phyloP scores from a whole-genome alignment of 2,888 invertebrate species.

The Ochlodes sylvanus region DNA sequence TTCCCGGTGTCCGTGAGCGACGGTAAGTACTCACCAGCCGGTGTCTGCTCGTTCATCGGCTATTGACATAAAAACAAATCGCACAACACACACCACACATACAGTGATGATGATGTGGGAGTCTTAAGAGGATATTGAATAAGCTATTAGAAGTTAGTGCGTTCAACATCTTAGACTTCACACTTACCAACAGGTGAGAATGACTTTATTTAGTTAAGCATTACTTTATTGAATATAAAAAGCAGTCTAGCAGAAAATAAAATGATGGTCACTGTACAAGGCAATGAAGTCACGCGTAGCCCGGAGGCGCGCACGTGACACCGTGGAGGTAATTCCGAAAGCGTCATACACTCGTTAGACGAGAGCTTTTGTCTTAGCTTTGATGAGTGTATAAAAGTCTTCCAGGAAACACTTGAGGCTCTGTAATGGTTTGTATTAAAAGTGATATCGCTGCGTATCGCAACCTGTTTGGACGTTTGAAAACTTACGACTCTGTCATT shows the following conservation, averaged over 20 bases:
- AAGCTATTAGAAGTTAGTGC: too few relatives aligned
- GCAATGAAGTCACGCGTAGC: constrained; percentile 39
- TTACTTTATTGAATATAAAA: too few relatives aligned
- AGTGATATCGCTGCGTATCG: not conserved
- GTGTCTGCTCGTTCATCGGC: too few relatives aligned
- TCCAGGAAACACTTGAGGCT: not conserved
- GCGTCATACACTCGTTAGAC: constrained; percentile 21
- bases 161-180: too few relatives aligned
- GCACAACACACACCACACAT: too few relatives aligned
- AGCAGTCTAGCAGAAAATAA: not conserved
- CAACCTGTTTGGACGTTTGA: not conserved
- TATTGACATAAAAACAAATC: not conserved
- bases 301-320: constrained; percentile 38
- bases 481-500: not conserved
- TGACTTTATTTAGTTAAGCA: too few relatives aligned
- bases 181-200: too few relatives aligned
- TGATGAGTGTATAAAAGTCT: constrained; percentile 11
- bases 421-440: constrained; percentile 1
- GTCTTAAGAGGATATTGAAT: too few relatives aligned
- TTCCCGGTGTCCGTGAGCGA: too few relatives aligned
- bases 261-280: not conserved
- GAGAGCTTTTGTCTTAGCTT: constrained; percentile 21
- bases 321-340: constrained; percentile 34
- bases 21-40: too few relatives aligned
- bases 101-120: too few relatives aligned